Percentiles rank a stretch among this genome's conserved stretches.
Conservation (phyloP, 2,113 vertebrate genomes). For the Myiagra hebetior region DNA sequence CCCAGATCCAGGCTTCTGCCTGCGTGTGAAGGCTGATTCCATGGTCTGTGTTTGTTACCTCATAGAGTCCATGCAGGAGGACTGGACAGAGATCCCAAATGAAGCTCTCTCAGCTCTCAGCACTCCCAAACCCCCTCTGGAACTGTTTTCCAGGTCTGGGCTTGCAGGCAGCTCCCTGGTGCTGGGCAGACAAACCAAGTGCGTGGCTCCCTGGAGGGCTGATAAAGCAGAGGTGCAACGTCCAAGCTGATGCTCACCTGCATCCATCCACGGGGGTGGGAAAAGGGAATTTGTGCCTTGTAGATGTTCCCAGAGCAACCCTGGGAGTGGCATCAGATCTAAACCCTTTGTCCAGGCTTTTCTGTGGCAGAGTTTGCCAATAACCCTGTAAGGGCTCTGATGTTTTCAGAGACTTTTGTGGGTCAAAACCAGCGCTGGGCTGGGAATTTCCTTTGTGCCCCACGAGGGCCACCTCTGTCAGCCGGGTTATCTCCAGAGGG, state of each 20-base stretch:
- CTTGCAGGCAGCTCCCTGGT: neutral
- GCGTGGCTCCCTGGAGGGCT: neutral
- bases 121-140: neutral
- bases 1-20: neutral
- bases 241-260: neutral
- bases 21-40: neutral
- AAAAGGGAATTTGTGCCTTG: fast-evolving
- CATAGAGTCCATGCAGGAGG: fast-evolving
- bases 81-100: neutral
- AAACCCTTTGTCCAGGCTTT: neutral
- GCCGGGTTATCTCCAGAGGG: neutral
- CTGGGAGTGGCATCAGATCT: neutral
- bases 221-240: neutral
- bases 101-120: neutral
- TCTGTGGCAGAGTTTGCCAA: fast-evolving
- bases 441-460: neutral
- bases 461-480: neutral
- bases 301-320: neutral
- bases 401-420: neutral
- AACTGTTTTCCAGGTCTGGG: neutral
- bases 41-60: fast-evolving
- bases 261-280: neutral
- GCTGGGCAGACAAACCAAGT: neutral
- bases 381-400: neutral
- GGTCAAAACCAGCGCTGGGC: neutral